phyloP scores from a whole-genome alignment of 2,113 vertebrate species.

The Tachycineta bicolor region DNA sequence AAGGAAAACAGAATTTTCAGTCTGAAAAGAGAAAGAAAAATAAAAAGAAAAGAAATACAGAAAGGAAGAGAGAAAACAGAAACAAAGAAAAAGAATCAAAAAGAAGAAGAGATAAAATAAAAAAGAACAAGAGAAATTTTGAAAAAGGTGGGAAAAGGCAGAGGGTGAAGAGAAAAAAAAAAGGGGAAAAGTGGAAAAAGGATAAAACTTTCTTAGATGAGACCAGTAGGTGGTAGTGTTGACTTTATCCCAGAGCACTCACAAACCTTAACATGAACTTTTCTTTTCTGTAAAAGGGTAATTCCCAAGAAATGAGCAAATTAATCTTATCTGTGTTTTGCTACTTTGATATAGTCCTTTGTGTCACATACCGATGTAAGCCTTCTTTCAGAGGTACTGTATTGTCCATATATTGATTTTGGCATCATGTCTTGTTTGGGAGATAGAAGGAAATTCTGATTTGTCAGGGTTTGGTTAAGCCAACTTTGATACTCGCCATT shows the following conservation, averaged over 20 bases:
- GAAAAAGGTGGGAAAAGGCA: rapidly evolving
- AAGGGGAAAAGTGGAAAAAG: background rate
- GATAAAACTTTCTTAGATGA: background rate
- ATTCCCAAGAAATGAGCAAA: conserved; percentile 41
- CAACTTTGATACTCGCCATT: background rate
- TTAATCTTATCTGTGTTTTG: conserved; percentile 47
- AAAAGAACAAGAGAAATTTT: background rate
- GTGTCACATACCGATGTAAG: background rate
- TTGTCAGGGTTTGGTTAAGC: background rate
- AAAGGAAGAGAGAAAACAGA: background rate
- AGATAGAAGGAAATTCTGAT: background rate
- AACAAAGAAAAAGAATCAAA: background rate
- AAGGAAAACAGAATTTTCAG: background rate
- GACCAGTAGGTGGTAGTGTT: conserved; percentile 71
- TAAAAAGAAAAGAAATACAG: background rate
- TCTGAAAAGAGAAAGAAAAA: background rate
- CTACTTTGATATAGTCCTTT: conserved; percentile 13
- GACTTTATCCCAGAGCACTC: conserved; percentile 24
- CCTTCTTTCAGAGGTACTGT: conserved; percentile 16
- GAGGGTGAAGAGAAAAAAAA: background rate
- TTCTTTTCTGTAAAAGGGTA: background rate
- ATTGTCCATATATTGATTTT: conserved; percentile 42
- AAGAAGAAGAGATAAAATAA: background rate
- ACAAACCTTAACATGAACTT: background rate
- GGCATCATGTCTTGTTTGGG: background rate